Evolutionary conservation across 1,140 invertebrate species (phyloP), one percentile per base, ranked within the genome.

Genomic region (Ips typographus): DNA sequence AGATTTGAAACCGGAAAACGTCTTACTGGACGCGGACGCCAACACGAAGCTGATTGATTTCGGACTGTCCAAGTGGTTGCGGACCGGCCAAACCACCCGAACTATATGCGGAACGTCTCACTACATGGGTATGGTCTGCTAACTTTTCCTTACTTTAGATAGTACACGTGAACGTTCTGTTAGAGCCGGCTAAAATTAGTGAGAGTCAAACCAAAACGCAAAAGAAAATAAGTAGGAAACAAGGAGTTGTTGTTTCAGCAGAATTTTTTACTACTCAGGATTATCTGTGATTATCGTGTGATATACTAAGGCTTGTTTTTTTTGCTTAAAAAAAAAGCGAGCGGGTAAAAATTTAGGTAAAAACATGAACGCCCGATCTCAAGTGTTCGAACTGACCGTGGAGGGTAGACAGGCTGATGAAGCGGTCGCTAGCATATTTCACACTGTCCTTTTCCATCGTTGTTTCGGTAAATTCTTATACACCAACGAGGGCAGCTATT

Each of bases 391-490:
- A 81, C 85, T 96, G 83, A 87, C 90, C 72, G 91, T 95, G 84
- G 95, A 97, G 83, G 94, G 93, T 59, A 87, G 93, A 64, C 95
- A 98, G 83, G 92, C 98, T 70, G 94, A 96, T 81, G 96, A 98
- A 82, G 94, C 94, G 42, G 92, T 97, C 36, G 89, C 92, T 8
- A 92, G 93, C 80, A 90, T 99, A 71, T 98, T 98, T 82, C 95
- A 98, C 83, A 96, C 94, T 37, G 89, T 98, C 53, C 84, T 99
- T 7, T 96, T 98, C 79, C 95, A 98, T 80, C 87, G 96, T 73
- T 93, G 94, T 55, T 87, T 94, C 72, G 96, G 96, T 70, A 99
- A 98, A 86, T 98, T 98, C 82, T 89, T 91, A 59, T 98, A 97
- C 81, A 94, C 93, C 81, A 90, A 91, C 78, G 95, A 98, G 82